Evolutionary conservation across 1,140 invertebrate species (phyloP).

Genomic region (Halictus rubicundus): DNA sequence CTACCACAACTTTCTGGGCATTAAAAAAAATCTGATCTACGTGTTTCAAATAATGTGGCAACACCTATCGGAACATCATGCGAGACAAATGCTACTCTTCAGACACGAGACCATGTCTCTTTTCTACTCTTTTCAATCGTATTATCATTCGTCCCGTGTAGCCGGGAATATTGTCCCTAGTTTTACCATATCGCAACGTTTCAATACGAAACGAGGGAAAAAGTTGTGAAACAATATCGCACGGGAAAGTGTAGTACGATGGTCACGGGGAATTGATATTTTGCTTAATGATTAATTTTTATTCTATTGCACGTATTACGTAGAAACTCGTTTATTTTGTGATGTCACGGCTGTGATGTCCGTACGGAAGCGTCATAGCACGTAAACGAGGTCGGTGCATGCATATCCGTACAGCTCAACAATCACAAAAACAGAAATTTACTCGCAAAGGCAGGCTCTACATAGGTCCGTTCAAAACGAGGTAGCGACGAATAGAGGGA

Average conservation of each 20-base stretch:
- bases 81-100: background rate
- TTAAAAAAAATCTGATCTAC: background rate
- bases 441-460: no score
- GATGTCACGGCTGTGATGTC: conserved; percentile 40
- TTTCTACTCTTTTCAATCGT: conserved; percentile 20
- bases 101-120: background rate
- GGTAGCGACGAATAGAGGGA: conserved; percentile 6
- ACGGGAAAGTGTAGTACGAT: background rate
- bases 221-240: background rate
- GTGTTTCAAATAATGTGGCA: no score
- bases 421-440: conserved; percentile 8
- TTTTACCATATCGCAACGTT: conserved; percentile 1
- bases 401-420: conserved; percentile 28
- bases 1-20: background rate
- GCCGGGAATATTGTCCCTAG: background rate
- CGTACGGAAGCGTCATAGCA: conserved; percentile 47
- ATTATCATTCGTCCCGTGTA: conserved; percentile 32
- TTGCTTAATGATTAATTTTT: conserved; percentile 2
- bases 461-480: background rate
- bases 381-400: conserved; percentile 43
- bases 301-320: conserved; percentile 6
- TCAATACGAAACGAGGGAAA: background rate
- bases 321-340: conserved; percentile 40
- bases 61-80: background rate
- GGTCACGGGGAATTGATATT: background rate